Conservation (phyloP, 1,140 invertebrate species). For the Paralvinella palmiformis region DNA sequence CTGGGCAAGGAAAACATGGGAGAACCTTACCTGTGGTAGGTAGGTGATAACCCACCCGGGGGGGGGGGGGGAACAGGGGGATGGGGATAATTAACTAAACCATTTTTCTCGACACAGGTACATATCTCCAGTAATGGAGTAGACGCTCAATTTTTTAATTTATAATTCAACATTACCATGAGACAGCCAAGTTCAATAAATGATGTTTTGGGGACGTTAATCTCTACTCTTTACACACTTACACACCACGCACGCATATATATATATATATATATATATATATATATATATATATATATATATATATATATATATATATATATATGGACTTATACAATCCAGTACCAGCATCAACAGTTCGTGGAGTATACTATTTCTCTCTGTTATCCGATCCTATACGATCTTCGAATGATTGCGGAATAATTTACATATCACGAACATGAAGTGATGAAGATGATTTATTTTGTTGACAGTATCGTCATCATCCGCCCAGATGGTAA, state of each 20-base stretch:
- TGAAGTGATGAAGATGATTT: too few relatives aligned
- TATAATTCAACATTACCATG: background rate
- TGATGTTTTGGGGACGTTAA: background rate
- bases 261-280: constrained; percentile 8
- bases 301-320: background rate
- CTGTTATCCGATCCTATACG: too few relatives aligned
- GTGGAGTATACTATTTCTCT: too few relatives aligned
- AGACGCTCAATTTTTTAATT: background rate
- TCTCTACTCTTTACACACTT: background rate
- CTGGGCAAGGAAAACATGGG: too few relatives aligned
- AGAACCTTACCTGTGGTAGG: too few relatives aligned
- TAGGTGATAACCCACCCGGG: too few relatives aligned
- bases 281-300: background rate
- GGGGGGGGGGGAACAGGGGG: too few relatives aligned
- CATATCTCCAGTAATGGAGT: background rate
- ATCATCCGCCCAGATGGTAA: too few relatives aligned
- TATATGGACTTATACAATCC: background rate
- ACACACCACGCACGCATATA: background rate
- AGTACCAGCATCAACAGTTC: too few relatives aligned
- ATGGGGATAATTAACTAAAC: background rate
- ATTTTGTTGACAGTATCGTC: too few relatives aligned
- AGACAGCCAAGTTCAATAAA: background rate
- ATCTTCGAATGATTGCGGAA: too few relatives aligned
- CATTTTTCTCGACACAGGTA: background rate
- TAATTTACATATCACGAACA: too few relatives aligned